These are phyloP conservation scores for Nebria ingens DNA, from an alignment of 1,140 invertebrate species.

Conservation along the genomic window DNA sequence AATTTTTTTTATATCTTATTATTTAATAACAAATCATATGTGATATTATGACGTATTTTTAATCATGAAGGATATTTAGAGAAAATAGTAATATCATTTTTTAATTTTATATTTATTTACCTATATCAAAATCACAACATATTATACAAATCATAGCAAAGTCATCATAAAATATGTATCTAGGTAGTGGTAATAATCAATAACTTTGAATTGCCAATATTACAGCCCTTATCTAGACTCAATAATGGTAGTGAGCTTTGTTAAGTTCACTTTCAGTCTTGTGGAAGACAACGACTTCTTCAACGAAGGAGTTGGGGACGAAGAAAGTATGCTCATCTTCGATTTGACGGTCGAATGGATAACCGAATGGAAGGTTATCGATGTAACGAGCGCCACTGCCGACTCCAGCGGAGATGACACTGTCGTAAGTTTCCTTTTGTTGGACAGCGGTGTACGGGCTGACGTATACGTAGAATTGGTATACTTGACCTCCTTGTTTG, in stretches of 20 bases:
- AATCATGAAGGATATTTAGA: too few species aligned
- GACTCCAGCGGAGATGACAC: background rate
- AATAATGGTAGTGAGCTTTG: background rate
- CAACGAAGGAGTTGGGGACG: slow-evolving; percentile 36
- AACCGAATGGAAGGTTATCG: slow-evolving; percentile 43
- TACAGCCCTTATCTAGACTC: background rate
- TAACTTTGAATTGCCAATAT: too few species aligned
- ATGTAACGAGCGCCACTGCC: slow-evolving; percentile 17
- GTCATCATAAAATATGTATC: too few species aligned
- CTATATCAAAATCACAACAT: too few species aligned
- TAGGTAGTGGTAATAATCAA: too few species aligned
- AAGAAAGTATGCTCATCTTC: slow-evolving; percentile 32
- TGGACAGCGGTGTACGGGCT: slow-evolving; percentile 35
- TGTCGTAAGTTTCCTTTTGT: background rate
- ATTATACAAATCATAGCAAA: too few species aligned
- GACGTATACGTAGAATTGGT: slow-evolving; percentile 46
- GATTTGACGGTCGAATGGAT: slow-evolving; percentile 37
- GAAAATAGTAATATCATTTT: too few species aligned
- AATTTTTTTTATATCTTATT: too few species aligned
- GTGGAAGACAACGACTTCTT: slow-evolving; percentile 39
- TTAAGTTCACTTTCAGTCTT: slow-evolving; percentile 38
- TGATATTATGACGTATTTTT: too few species aligned
- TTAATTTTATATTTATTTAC: too few species aligned
- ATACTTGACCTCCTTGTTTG: slow-evolving; percentile 45
- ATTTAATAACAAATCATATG: too few species aligned